Percentiles rank a stretch among this genome's conserved stretches.
Conservation (phyloP, 2,113 vertebrate genomes). For the human region GRCh38 chr17:71796001-71796500, state of each 20-base stretch:
- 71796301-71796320: too few species aligned
- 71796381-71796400: not conserved
- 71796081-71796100: not conserved
- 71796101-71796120: not conserved
- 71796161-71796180: not conserved
- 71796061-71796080: not conserved
- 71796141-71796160: not conserved
- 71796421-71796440: not conserved
- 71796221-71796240: not conserved
- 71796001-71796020: not conserved
- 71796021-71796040: not conserved
- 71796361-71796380: rapidly evolving
- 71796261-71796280: not conserved
- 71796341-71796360: too few species aligned
- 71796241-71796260: not conserved
- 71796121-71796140: not conserved
- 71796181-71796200: not conserved
- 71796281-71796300: not conserved
- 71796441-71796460: not conserved
- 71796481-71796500: not conserved
- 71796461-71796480: not conserved
- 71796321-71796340: too few species aligned
- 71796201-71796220: not conserved
- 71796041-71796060: not conserved
- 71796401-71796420: too few species aligned